Percentiles rank a stretch among this genome's conserved stretches.
Conservation (phyloP, 2,113 vertebrate genomes). For the Melanotaenia duboulayi region DNA sequence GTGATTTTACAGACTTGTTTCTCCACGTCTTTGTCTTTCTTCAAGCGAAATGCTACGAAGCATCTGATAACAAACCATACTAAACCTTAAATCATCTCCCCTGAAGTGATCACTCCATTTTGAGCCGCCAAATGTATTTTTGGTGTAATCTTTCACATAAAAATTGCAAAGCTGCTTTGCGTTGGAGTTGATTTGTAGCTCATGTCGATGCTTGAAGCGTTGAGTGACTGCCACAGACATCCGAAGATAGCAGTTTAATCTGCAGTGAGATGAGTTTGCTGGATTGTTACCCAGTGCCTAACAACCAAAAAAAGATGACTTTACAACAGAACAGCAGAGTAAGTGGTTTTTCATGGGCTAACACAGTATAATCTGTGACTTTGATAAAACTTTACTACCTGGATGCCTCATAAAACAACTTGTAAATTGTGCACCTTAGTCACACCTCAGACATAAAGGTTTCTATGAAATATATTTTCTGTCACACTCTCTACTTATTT, state of each 20-base stretch:
- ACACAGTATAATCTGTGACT: slow-evolving; percentile 53
- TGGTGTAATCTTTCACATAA: slow-evolving; percentile 58
- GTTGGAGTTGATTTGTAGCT: slow-evolving; percentile 63
- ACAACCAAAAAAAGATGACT: slow-evolving; percentile 48
- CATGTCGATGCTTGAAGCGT: slow-evolving; percentile 58
- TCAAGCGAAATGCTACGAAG: slow-evolving; percentile 10
- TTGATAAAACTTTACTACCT: slow-evolving; percentile 36
- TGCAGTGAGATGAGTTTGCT: slow-evolving; percentile 49
- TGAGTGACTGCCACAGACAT: slow-evolving; percentile 55
- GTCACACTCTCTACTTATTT: slow-evolving; percentile 18
- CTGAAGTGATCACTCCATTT: slow-evolving; percentile 30
- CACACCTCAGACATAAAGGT: slow-evolving; percentile 24
- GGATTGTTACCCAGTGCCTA: slow-evolving; percentile 53
- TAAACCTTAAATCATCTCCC: slow-evolving; percentile 57
- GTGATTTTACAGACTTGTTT: too few relatives aligned
- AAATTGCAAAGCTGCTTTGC: slow-evolving; percentile 53
- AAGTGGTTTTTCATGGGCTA: slow-evolving; percentile 37
- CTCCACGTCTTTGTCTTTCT: slow-evolving; percentile 25
- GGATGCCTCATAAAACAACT: slow-evolving; percentile 44
- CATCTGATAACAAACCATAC: background rate
- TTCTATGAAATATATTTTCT: slow-evolving; percentile 26
- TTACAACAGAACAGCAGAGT: slow-evolving; percentile 38
- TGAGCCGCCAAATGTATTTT: slow-evolving; percentile 63
- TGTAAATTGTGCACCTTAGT: slow-evolving; percentile 45
- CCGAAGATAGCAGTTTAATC: slow-evolving; percentile 61